Percentiles rank a stretch among this genome's conserved stretches.
These are phyloP conservation scores for Epinephelus awoara DNA, from an alignment of 2,797 vertebrate genomes.

Conservation along the genomic window DNA sequence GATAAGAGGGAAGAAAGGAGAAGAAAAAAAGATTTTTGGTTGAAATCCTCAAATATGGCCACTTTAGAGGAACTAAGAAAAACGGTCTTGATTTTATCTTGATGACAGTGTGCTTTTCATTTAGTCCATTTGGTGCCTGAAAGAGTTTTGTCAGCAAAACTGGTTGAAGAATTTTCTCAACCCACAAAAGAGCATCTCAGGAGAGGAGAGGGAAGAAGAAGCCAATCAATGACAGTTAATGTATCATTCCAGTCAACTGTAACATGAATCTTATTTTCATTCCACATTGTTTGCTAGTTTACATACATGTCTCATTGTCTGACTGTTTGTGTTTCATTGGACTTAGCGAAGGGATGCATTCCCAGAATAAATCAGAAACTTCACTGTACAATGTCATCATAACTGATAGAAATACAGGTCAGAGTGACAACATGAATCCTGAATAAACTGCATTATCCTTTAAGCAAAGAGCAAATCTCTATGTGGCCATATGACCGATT, in stretches of 20 bases:
- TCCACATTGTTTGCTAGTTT: neutral
- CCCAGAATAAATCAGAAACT: neutral
- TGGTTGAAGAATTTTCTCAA: constrained; percentile 14
- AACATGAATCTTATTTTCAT: constrained; percentile 9
- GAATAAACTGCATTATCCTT: neutral
- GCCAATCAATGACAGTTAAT: neutral
- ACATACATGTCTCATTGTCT: neutral
- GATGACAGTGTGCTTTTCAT: constrained; percentile 36
- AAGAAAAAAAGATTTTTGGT: neutral
- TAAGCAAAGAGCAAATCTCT: neutral
- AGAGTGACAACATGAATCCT: neutral
- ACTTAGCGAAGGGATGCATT: neutral
- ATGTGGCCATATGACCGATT: neutral
- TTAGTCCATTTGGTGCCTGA: constrained; percentile 6
- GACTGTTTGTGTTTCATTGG: constrained; percentile 10
- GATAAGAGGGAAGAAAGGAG: neutral
- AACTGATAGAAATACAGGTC: neutral
- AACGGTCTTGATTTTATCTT: constrained; percentile 22
- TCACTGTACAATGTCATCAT: neutral
- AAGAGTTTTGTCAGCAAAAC: constrained; percentile 50
- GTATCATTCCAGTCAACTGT: neutral
- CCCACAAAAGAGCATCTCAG: constrained; percentile 14
- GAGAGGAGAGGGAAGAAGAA: neutral
- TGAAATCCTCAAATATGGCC: neutral
- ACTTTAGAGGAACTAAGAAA: constrained; percentile 38